A percentile compares a stretch with the other conserved stretches of the same genome.
Conservation (phyloP, 1,140 invertebrate species). For the Macrobrachium nipponense region DNA sequence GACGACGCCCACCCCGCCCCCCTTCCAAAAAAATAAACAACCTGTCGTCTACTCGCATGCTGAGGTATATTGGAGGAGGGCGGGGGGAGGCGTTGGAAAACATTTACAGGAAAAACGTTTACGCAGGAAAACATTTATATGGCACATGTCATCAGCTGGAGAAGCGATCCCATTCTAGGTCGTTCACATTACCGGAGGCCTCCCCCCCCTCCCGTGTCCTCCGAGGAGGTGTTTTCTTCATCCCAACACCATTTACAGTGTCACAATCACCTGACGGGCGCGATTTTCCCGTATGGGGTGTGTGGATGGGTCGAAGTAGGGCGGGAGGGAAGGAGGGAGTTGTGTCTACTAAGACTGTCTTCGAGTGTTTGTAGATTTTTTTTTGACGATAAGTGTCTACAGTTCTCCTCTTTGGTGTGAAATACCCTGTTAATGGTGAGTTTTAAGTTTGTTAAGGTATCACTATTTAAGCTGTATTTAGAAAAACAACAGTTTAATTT, state of each 20-base stretch:
- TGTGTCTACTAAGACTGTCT: not conserved
- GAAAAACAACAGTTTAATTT: too few species aligned
- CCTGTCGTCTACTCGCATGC: not conserved
- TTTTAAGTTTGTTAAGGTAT: not conserved
- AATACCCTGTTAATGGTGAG: conserved; percentile 4
- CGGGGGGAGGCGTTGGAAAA: not conserved
- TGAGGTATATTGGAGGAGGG: not conserved
- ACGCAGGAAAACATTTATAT: not conserved
- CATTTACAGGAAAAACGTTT: not conserved
- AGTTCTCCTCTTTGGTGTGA: not conserved
- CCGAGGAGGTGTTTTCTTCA: too few species aligned
- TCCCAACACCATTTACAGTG: too few species aligned
- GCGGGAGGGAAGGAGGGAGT: too few species aligned
- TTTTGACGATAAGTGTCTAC: conserved; percentile 3
- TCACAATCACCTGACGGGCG: too few species aligned
- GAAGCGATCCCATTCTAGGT: not conserved
- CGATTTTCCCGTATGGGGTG: too few species aligned
- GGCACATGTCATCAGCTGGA: not conserved
- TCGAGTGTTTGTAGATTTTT: conserved; percentile 16
- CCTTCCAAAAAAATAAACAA: not conserved
- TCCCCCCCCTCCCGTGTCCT: not conserved
- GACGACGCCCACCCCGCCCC: too few species aligned
- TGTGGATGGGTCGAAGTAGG: too few species aligned
- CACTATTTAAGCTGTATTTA: not conserved
- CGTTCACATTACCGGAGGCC: not conserved